Evolutionary conservation across 2,888 invertebrate genomes (phyloP), one percentile per base, ranked within the genome.

Genomic region (Oscheius sp.): DNA sequence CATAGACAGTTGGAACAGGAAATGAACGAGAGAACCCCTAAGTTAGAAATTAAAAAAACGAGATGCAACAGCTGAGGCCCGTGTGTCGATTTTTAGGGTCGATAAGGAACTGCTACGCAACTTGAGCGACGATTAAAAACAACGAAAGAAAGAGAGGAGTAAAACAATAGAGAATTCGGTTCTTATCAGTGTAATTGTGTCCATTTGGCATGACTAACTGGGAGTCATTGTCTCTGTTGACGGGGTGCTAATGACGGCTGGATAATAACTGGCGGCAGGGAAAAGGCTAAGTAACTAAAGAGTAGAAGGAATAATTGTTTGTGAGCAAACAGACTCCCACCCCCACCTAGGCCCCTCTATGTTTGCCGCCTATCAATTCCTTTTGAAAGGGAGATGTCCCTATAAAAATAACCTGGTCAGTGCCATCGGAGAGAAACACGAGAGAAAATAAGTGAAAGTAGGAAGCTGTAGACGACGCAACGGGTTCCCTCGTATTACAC

Each of bases 1-100:
- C 45, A 61, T 18, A 41, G 58, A 23, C 25, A 9, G 13, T 58
- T 58, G 58, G 43, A 43, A 45, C 61, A 61, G 61, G 61, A 61
- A 61, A 61, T 58, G 29, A 58, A 58, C n/a, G 7, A 21, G 58
- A 9, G 35, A 27, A 27, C 16, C 16, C 13, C 59, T 9, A n/a
- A 52, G 53, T 16, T 52, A 6, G 9, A 18, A n/a, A 52, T 7
- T 9, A 35, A 35, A 35, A 35, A 35, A 35, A 35, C 35, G 58
- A 58, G 25, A 27, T 12, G 21, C 61, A 45, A 43, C 61, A 61
- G 43, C 61, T 61, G 61, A 61, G 35, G 6, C 49, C 16, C 49
- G 49, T 13, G 49, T 16, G 58, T 16, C 58, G 58, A 29, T 25
- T 56, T 21, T n/a, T 25, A 29, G 29, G 58, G 58, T 58, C 58